Conservation (phyloP, 2,888 invertebrate genomes). For the Sminthurides aquaticus region DNA sequence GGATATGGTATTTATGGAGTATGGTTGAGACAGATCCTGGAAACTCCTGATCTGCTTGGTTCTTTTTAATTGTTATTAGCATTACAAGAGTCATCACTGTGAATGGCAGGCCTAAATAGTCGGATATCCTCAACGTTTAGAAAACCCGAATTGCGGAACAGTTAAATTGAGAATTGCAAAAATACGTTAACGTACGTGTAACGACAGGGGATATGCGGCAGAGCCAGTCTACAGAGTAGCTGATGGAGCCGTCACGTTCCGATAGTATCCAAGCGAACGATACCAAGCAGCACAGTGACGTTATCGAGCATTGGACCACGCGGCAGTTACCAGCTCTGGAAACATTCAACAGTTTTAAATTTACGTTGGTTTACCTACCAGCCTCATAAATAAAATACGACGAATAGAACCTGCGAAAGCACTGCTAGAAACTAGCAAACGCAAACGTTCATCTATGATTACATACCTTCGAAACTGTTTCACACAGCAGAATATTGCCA, state of each 20-base stretch:
- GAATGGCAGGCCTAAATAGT: background rate
- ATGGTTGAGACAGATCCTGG: background rate
- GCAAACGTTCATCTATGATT: too few relatives aligned
- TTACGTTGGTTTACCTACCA: too few relatives aligned
- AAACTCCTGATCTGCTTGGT: background rate
- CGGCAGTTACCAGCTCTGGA: background rate
- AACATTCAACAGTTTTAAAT: too few relatives aligned
- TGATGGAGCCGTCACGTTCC: background rate
- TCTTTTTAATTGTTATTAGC: background rate
- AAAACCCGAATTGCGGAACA: background rate
- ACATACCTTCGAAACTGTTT: background rate
- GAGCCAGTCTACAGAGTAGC: background rate
- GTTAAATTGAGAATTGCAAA: background rate
- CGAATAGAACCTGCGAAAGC: too few relatives aligned
- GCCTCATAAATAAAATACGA: too few relatives aligned
- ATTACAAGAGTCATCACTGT: background rate
- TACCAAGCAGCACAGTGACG: background rate
- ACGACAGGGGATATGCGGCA: background rate
- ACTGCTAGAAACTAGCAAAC: too few relatives aligned
- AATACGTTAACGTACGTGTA: background rate
- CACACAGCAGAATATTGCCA: background rate
- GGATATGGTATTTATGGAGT: background rate
- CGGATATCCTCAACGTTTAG: background rate
- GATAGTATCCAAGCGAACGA: background rate
- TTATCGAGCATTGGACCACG: background rate